Percentiles rank a stretch among this genome's conserved stretches.
These are phyloP conservation scores for Xyrauchen texanus DNA, from an alignment of 2,113 vertebrate genomes.

Conservation along the genomic window DNA sequence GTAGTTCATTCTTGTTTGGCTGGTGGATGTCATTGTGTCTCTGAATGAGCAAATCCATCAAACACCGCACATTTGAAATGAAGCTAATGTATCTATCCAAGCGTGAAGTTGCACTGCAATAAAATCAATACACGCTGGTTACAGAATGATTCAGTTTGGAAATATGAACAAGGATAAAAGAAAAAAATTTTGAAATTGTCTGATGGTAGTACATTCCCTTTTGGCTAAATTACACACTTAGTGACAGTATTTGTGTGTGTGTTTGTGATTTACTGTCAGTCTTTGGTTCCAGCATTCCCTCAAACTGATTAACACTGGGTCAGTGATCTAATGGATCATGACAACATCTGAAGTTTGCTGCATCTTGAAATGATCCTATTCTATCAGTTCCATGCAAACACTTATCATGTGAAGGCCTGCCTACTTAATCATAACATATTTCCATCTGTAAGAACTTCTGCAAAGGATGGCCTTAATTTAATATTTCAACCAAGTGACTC, in stretches of 20 bases:
- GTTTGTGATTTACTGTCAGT: conserved; percentile 12
- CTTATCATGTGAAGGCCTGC: neutral
- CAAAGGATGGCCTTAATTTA: neutral
- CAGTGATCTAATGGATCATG: conserved; percentile 9
- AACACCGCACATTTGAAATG: conserved; percentile 35
- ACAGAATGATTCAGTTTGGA: conserved; percentile 11
- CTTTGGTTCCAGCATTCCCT: neutral
- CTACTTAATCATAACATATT: neutral
- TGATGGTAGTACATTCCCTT: neutral
- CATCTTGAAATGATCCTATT: conserved; percentile 12
- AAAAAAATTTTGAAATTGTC: conserved; percentile 1
- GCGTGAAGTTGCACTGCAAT: conserved; percentile 40
- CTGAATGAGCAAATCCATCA: conserved; percentile 30
- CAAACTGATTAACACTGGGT: neutral
- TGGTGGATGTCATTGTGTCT: conserved; percentile 15
- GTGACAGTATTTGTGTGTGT: conserved; percentile 7
- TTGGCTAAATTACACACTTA: conserved; percentile 18
- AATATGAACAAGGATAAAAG: conserved; percentile 28
- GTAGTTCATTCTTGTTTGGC: conserved; percentile 27
- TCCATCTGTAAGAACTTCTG: neutral
- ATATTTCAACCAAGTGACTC: neutral
- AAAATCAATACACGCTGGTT: conserved; percentile 29
- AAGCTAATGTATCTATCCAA: conserved; percentile 37
- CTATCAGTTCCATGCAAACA: neutral
- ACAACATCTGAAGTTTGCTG: neutral